A percentile compares a stretch with the other conserved stretches of the same genome.
Evolutionary conservation across 2,888 invertebrate genomes (phyloP).

Genomic region (Xanthia icteritia): DNA sequence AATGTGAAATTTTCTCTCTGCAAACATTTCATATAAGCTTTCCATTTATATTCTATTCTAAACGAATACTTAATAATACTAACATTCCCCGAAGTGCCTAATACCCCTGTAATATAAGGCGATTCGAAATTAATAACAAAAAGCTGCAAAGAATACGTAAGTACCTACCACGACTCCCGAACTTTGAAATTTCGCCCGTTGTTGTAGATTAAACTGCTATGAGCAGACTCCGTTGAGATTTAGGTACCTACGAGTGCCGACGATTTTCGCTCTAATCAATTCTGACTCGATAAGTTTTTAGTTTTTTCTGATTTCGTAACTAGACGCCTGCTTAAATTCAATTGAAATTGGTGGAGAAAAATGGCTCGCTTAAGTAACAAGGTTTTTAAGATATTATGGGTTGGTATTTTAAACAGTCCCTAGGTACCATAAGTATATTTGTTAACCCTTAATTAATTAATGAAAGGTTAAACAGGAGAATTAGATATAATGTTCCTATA

Average conservation of each 20-base stretch:
- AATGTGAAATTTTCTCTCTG: conserved; percentile 10
- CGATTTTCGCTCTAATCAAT: conserved; percentile 57
- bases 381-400: neutral
- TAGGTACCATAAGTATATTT: neutral
- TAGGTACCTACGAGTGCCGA: conserved; percentile 43
- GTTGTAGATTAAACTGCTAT: conserved; percentile 63
- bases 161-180: conserved; percentile 44
- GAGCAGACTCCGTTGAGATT: conserved; percentile 59
- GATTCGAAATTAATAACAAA: conserved; percentile 55
- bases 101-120: conserved; percentile 40
- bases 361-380: neutral
- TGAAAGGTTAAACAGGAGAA: neutral
- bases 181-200: conserved; percentile 53
- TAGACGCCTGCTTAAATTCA: conserved; percentile 32
- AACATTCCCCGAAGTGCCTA: conserved; percentile 19
- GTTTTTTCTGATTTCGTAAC: conserved; percentile 51
- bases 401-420: neutral
- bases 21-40: conserved; percentile 18
- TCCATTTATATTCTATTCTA: conserved; percentile 12
- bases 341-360: conserved; percentile 12
- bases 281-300: conserved; percentile 55
- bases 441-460: neutral
- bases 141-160: conserved; percentile 58
- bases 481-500: neutral
- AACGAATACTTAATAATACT: conserved; percentile 23